Evolutionary conservation across 2,888 invertebrate species (phyloP), one percentile per base, ranked within the genome.

Genomic region (Agonopterix arenella): DNA sequence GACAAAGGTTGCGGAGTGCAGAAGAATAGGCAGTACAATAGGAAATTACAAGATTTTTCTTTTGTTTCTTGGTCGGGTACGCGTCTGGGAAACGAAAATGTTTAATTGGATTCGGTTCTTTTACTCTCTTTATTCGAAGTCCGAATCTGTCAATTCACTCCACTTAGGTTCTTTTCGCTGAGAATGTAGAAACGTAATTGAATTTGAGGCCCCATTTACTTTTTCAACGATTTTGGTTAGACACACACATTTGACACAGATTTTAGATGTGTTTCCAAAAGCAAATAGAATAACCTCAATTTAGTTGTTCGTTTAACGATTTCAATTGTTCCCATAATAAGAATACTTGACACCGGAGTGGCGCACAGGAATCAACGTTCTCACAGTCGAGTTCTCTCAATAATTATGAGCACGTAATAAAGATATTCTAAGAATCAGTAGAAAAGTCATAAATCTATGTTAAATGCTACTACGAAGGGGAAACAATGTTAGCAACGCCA

Each of bases 61-160:
- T 73, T 76, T 73, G 66, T 76, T 71, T 70, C 63, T 62, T 68
- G 66, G 59, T 68, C 62, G 64, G 66, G 64, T 10, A 70, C 68
- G 65, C 55, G 62, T 57, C 61, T 73, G 70, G 60, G 71, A 76
- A 71, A 50, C 62, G 67, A 65, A 75, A 67, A 63, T 60, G 54
- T 58, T 59, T 67, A 69, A 74, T 78, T 68, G 62, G 66, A 66
- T 64, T 61, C 53, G 59, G 62, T 56, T 52, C 47, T 47, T 50
- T 52, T 50, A 51, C 52, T 51, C 50, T 48, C 36, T 52, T 52
- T 51, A 45, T 47, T 50, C 44, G 36, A 28, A 5, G 41, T 43
- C 13, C 44, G 43, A 47, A 36, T 44, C 28, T 47, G 46, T 16
- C 8, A 36, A 42, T 38, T 40, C 11, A 40, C 40, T 47, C 46